Base-by-base conservation (phyloP, 1,140 invertebrate species). In the Formica exsecta region DNA sequence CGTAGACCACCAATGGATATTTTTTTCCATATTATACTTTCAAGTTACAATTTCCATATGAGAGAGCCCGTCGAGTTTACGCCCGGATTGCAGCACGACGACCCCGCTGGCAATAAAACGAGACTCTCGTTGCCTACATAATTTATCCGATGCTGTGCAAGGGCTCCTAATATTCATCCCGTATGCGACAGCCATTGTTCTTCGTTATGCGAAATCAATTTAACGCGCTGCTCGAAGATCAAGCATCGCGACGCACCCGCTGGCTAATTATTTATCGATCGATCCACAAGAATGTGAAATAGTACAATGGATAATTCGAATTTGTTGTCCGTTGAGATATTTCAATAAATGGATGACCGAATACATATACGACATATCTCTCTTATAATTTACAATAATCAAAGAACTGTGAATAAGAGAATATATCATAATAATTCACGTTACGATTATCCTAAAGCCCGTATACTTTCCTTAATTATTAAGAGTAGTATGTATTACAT, bases 1-100 rank as follows among this genome's bases (percentile, higher is more conserved):
- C 54, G 54, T 32, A 61, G 66, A 81, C 66, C 66, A 19, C 79
- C 38, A 9, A n/a, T 13, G 68, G 38, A 83, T 61, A 83, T 74
- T 83, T 81, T 79, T 83, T 74, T 74, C 38, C 68, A 62, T 74
- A 83, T 83, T 83, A 74, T 83, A 83, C 79, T 83, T 83, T 83
- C 68, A 83, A 83, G 68, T 73, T 83, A 83, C 79, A 68, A 71
- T 81, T 73, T 81, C 79, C 79, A 81, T 81, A 73, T 44, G 79
- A 71, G 79, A 73, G 79, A 83, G 57, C 68, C 48, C 54, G 68
- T 71, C 68, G 68, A 83, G 79, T 83, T 83, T 83, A 83, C 79
- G 54, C 38, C 65, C 59, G 68, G 79, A 83, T 83, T 74, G 79
- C 79, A 74, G 57, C 79, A 36, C 66, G 54, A 74, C 68, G 68